phyloP scores from a whole-genome alignment of 1,140 invertebrate genomes.

The Adoxophyes honmai region DNA sequence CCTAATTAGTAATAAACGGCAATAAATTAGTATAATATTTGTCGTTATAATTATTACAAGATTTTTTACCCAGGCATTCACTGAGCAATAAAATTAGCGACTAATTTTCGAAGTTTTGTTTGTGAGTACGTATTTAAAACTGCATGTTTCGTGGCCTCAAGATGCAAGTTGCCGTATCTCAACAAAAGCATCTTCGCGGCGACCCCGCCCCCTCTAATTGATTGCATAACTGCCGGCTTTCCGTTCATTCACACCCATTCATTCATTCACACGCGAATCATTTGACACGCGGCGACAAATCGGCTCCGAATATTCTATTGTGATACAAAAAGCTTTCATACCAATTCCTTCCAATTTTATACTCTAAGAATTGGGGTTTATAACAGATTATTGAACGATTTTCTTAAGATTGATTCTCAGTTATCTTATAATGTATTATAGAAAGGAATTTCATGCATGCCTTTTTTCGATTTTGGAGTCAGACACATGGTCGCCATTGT shows the following conservation, averaged over 20 bases:
- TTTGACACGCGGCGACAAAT: slow-evolving; percentile 64
- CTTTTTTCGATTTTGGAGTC: slow-evolving; percentile 33
- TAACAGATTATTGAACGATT: not conserved
- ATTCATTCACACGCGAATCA: slow-evolving; percentile 39
- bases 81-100: too few relatives aligned
- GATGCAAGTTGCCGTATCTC: not conserved
- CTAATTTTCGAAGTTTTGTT: too few relatives aligned
- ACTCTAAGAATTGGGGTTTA: slow-evolving; percentile 3
- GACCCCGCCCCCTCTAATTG: slow-evolving; percentile 59
- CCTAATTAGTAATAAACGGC: too few relatives aligned
- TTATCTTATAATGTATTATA: slow-evolving; percentile 56
- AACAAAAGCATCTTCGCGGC: slow-evolving; percentile 14
- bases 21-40: too few relatives aligned
- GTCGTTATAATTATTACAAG: too few relatives aligned
- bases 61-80: too few relatives aligned
- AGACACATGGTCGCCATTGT: slow-evolving; percentile 43
- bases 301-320: slow-evolving; percentile 33
- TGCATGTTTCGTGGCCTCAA: slow-evolving; percentile 19
- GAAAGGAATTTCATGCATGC: slow-evolving; percentile 57
- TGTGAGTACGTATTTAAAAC: too few relatives aligned
- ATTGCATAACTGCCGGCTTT: slow-evolving; percentile 57
- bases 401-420: slow-evolving; percentile 40
- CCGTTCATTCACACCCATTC: slow-evolving; percentile 32
- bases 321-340: not conserved
- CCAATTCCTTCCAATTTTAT: not conserved